Evolutionary conservation across 2,888 invertebrate species (phyloP).

Genomic region (Philaethria dido): DNA sequence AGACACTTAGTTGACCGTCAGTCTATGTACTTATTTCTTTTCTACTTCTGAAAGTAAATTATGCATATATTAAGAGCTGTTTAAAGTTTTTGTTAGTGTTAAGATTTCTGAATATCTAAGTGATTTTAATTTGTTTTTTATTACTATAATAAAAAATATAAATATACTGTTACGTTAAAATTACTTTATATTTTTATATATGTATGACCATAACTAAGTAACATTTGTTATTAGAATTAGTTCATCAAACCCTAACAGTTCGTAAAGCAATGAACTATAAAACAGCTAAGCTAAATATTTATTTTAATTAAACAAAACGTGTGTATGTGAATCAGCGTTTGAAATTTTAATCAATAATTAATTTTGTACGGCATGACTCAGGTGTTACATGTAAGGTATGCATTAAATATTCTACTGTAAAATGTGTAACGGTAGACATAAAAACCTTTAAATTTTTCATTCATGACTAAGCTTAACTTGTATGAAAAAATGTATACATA

Average conservation of each 20-base stretch:
- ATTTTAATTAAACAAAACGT: slow-evolving; percentile 9
- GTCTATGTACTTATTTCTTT: too few species aligned
- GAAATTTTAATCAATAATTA: slow-evolving; percentile 24
- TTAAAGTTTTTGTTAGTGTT: too few species aligned
- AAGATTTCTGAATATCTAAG: too few species aligned
- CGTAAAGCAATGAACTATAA: slow-evolving; percentile 14
- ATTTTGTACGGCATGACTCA: slow-evolving; percentile 29
- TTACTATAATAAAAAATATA: too few species aligned
- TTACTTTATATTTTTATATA: neutral
- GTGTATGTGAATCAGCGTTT: slow-evolving; percentile 10
- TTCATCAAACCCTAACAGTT: slow-evolving; percentile 2
- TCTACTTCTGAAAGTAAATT: too few species aligned
- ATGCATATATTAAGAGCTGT: too few species aligned
- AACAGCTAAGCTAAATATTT: slow-evolving; percentile 13
- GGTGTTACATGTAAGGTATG: slow-evolving; percentile 5
- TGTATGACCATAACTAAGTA: neutral
- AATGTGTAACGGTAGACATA: neutral
- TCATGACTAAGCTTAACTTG: neutral
- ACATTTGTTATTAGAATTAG: neutral
- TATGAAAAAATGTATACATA: neutral
- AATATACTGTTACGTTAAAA: neutral
- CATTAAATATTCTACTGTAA: slow-evolving; percentile 9
- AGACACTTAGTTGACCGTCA: too few species aligned
- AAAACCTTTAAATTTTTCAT: neutral
- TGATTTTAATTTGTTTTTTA: too few species aligned